Evolutionary conservation across 2,113 vertebrate species (phyloP), one percentile per base, ranked within the genome.

Genomic region (Naja naja): DNA sequence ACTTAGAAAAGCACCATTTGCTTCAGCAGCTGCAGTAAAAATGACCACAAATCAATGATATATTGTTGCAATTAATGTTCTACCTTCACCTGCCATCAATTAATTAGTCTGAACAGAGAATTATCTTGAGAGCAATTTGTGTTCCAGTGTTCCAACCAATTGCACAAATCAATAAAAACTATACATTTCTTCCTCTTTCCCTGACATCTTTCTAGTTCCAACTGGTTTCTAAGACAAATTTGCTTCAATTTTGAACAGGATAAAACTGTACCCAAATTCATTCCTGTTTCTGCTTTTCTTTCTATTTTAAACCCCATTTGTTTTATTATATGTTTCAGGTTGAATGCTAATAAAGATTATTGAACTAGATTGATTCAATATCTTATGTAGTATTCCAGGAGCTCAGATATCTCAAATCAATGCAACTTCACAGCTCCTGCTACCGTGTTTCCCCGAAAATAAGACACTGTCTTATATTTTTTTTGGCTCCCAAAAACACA

Each of bases 31-130:
- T 39, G 74, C 92, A 64, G 23, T 93, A 93, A 93, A 90, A 93
- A 90, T 93, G 81, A 87, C 92, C 81, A 64, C 45, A 60, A 53
- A 93, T 93, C 92, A 95, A 90, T 92, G 93, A 97, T 95, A 58
- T 94, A 97, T 94, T 8, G 90, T 87, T 91, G 92, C 90, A 95
- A 95, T 96, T 95, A 95, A 93, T 56, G 94, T 53, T 60, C 53
- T 55, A 89, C 64, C 92, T 91, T 94, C 91, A 95, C 91, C 87
- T 94, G 58, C 89, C 85, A 90, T 94, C 89, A 93, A 64, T 90
- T 96, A 95, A 96, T 95, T 93, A 96, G 91, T 88, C 91, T 88
- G 89, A 94, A 85, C 93, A 89, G 88, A 94, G 39, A 11, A 90
- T 91, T 7, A 92, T 43, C 89, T 93, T 93, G 94, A 87, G 89